Conservation (phyloP, 1,140 invertebrate species). For the Ceratosolen solmsi region DNA sequence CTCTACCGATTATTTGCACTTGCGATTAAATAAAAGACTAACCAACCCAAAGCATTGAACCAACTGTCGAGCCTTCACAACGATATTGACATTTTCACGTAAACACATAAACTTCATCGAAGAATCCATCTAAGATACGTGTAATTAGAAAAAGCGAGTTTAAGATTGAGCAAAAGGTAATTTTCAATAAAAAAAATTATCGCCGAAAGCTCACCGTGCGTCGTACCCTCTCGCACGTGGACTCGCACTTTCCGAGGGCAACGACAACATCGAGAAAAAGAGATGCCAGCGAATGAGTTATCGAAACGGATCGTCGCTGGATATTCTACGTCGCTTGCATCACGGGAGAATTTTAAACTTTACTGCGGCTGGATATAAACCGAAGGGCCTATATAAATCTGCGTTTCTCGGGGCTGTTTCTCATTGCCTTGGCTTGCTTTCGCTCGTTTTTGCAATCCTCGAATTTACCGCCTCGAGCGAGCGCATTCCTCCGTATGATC, state of each 20-base stretch:
- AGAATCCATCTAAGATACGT: no score
- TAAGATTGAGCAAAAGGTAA: not conserved
- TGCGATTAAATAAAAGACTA: no score
- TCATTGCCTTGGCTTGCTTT: slow-evolving; percentile 19
- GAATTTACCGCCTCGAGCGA: not conserved
- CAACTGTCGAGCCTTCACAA: no score
- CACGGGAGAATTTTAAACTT: slow-evolving; percentile 29
- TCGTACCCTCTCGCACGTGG: no score
- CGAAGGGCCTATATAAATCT: slow-evolving; percentile 20
- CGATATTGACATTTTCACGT: no score
- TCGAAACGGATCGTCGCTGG: slow-evolving; percentile 1
- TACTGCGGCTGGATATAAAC: slow-evolving; percentile 7
- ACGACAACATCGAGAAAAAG: not conserved
- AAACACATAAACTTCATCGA: no score
- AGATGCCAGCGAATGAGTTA: not conserved
- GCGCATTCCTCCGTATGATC: not conserved
- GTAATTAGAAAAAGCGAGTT: not conserved
- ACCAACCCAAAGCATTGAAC: no score
- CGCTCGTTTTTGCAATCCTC: not conserved
- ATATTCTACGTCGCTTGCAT: not conserved
- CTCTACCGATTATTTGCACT: no score
- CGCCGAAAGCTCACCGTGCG: no score
- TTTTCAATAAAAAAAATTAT: not conserved
- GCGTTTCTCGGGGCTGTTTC: not conserved
- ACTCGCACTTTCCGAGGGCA: no score